Percentiles rank a stretch among this genome's conserved stretches.
phyloP scores from a whole-genome alignment of 2,888 invertebrate species.

The Pristionchus mayeri region DNA sequence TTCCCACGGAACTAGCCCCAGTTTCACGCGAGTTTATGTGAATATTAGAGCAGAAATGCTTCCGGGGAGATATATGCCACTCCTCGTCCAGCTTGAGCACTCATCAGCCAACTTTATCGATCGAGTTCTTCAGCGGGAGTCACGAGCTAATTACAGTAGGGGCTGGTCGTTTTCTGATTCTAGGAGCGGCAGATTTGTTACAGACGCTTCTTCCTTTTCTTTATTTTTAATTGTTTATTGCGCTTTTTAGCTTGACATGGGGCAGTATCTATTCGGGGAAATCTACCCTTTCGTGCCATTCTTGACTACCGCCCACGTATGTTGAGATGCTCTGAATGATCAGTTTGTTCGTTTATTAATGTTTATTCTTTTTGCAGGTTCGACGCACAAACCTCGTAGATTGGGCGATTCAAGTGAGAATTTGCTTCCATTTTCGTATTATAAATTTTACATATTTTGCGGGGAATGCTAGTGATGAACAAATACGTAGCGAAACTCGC shows the following conservation, averaged over 20 bases:
- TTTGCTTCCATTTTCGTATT: neutral
- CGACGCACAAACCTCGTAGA: neutral
- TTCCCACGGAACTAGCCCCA: neutral
- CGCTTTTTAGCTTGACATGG: neutral
- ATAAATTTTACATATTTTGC: neutral
- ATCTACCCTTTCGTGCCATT: neutral
- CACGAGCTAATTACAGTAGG: no score
- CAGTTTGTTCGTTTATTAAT: neutral
- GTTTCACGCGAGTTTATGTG: neutral
- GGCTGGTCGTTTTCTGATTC: no score
- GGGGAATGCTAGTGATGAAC: neutral
- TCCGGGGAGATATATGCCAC: neutral
- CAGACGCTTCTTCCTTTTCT: neutral
- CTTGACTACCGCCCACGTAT: neutral
- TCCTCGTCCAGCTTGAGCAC: no score
- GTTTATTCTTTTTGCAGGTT: neutral
- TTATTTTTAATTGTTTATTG: constrained; percentile 19
- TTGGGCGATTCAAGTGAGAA: constrained; percentile 29
- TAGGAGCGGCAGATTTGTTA: no score
- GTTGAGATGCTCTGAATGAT: neutral
- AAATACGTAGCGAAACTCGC: neutral
- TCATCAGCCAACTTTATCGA: no score
- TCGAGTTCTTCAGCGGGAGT: no score
- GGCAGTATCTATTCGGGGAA: neutral
- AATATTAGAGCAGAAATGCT: neutral